These are phyloP conservation scores for Ficedula albicollis DNA, from an alignment of 2,797 vertebrate genomes.

Conservation along the genomic window DNA sequence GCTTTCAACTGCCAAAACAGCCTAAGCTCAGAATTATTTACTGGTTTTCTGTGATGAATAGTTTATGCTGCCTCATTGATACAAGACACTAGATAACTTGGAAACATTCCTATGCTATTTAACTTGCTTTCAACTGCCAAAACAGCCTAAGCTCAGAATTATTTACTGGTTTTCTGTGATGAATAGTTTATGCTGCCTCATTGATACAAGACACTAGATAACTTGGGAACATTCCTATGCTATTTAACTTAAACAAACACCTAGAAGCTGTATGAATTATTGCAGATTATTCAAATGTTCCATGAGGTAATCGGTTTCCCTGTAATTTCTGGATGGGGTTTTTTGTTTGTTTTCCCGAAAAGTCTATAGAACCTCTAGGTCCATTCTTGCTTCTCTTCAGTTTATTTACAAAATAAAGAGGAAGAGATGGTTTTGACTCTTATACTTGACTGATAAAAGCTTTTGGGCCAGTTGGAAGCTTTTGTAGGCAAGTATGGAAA, in stretches of 20 bases:
- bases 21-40: background rate
- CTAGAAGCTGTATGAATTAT: background rate
- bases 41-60: background rate
- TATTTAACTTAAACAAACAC: background rate
- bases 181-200: background rate
- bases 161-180: background rate
- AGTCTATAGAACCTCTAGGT: background rate
- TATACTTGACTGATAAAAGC: background rate
- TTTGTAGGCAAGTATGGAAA: background rate
- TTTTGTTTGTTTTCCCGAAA: background rate
- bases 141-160: background rate
- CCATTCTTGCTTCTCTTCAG: background rate
- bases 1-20: background rate
- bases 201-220: background rate
- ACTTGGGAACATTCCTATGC: background rate
- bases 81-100: background rate
- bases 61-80: background rate
- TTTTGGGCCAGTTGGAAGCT: background rate
- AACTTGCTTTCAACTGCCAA: background rate
- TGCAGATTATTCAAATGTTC: background rate
- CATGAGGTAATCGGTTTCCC: rapidly evolving
- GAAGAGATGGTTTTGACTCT: background rate
- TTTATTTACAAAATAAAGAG: background rate
- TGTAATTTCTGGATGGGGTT: background rate
- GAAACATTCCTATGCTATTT: background rate